Evolutionary conservation across 1,140 invertebrate genomes (phyloP).

Genomic region (Triops cancriformis): DNA sequence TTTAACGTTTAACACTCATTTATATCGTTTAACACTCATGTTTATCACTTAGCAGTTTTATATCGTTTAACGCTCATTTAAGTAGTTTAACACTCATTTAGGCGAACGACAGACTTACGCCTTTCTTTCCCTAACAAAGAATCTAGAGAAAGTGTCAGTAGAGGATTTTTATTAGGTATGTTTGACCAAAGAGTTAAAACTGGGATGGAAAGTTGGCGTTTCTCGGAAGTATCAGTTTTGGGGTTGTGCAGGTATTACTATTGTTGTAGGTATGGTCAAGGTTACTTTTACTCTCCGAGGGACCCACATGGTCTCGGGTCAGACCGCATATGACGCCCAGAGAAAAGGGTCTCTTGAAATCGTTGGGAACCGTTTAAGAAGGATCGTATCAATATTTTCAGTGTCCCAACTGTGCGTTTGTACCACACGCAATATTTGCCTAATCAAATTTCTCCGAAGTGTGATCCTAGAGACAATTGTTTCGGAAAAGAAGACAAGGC

Average conservation of each 20-base stretch:
- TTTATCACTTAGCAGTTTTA: too few relatives aligned
- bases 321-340: not conserved
- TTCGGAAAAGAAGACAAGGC: not conserved
- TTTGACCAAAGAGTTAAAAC: not conserved
- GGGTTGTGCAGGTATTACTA: not conserved
- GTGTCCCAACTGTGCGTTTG: not conserved
- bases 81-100: too few relatives aligned
- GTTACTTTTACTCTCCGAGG: not conserved
- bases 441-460: slow-evolving; percentile 9
- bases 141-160: too few relatives aligned
- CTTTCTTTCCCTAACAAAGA: too few relatives aligned
- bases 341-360: not conserved
- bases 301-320: not conserved
- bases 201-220: not conserved
- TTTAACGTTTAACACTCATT: too few relatives aligned
- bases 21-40: too few relatives aligned
- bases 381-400: not conserved
- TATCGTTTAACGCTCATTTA: too few relatives aligned
- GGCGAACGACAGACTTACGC: too few relatives aligned
- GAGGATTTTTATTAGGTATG: too few relatives aligned
- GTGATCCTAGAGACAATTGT: not conserved
- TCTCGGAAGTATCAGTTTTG: not conserved
- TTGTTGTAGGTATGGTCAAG: not conserved
- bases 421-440: not conserved
- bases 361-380: not conserved